Conservation (phyloP, 1,140 invertebrate genomes). For the Geopemphigus sp. region DNA sequence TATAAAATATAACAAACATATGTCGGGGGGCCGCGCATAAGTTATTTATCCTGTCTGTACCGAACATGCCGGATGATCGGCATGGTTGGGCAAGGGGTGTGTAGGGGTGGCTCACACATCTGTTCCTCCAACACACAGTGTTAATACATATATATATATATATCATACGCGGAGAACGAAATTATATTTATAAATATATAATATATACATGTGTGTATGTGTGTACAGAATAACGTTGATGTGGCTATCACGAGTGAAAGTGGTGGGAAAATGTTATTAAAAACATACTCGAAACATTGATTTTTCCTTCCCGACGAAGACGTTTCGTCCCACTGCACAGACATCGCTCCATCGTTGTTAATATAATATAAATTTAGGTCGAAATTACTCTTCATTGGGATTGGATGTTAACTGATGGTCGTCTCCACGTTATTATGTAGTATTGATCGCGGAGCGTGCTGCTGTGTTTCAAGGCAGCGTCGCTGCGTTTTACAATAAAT, state of each 20-base stretch:
- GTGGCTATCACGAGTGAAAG: not conserved
- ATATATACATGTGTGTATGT: not conserved
- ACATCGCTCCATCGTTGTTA: not conserved
- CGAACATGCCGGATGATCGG: too few relatives aligned
- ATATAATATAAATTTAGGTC: slow-evolving; percentile 22
- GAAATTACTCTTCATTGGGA: not conserved
- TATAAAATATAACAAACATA: slow-evolving; percentile 5
- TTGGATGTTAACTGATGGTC: not conserved
- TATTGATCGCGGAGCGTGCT: not conserved
- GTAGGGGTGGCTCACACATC: slow-evolving; percentile 33
- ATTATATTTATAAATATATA: not conserved
- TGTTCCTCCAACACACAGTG: not conserved
- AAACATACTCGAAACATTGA: slow-evolving; percentile 36
- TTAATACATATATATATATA: not conserved
- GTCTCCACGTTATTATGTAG: too few relatives aligned
- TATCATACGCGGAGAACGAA: not conserved
- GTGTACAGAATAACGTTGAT: not conserved
- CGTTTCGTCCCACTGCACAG: not conserved
- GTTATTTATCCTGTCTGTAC: slow-evolving; percentile 45
- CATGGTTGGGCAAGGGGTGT: not conserved
- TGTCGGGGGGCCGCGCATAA: slow-evolving; percentile 14
- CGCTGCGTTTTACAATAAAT: too few relatives aligned
- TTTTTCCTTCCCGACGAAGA: slow-evolving; percentile 9
- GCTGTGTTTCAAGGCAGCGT: not conserved
- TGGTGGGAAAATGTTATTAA: slow-evolving; percentile 40